Evolutionary conservation across 2,888 invertebrate genomes (phyloP).

Genomic region (Diachrysia chrysitis): DNA sequence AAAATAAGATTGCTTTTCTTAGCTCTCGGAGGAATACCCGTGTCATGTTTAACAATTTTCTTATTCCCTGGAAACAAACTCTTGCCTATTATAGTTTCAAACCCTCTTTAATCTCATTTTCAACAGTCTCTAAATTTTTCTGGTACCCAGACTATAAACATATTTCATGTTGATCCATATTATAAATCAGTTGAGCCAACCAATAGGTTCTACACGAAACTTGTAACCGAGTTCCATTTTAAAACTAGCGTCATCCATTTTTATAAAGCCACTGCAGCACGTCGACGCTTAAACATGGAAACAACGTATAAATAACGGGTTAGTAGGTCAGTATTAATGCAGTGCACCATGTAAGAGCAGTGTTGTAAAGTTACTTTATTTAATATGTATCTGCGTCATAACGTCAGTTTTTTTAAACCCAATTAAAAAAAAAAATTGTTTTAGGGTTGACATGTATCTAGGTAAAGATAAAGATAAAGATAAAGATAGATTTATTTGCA

Average conservation of each 20-base stretch:
- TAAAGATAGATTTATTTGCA: too few relatives aligned
- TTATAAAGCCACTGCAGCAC: conserved; percentile 46
- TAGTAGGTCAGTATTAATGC: conserved; percentile 51
- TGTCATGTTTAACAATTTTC: conserved; percentile 37
- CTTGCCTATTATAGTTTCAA: conserved; percentile 3
- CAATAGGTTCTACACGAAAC: conserved; percentile 24
- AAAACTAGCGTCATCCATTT: conserved; percentile 49
- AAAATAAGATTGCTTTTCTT: conserved; percentile 33
- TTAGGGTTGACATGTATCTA: too few relatives aligned
- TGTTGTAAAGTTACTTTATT: conserved; percentile 26
- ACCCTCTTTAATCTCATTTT: not conserved
- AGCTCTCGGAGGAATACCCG: conserved; percentile 26
- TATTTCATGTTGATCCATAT: conserved; percentile 6
- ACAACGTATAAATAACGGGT: conserved; percentile 41
- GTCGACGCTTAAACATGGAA: conserved; percentile 32
- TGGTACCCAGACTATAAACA: not conserved
- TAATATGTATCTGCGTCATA: not conserved
- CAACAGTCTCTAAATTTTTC: not conserved
- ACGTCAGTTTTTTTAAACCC: not conserved
- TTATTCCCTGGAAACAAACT: conserved; percentile 10
- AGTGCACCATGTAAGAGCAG: conserved; percentile 48
- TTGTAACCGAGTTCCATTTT: conserved; percentile 48
- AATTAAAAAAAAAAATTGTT: too few relatives aligned
- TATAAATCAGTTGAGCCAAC: conserved; percentile 22
- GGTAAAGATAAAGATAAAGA: too few relatives aligned